Evolutionary conservation across 2,888 invertebrate species (phyloP), one percentile per base, ranked within the genome.

Genomic region (Oxyteleia sp.): DNA sequence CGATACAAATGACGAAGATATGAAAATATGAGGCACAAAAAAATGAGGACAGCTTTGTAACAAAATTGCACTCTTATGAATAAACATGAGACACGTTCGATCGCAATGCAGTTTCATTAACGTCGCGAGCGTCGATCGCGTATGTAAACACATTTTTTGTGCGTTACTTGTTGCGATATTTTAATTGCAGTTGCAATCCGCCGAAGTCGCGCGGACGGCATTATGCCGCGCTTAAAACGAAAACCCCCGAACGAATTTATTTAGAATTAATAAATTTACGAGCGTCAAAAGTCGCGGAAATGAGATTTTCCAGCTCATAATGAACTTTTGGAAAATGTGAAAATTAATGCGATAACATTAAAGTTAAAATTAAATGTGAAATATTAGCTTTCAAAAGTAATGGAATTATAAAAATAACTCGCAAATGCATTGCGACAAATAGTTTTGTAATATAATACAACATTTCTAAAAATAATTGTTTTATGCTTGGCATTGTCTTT

Each of bases 201-300:
- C 43, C 43, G 55, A 68, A 51, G 41, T 66, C 38, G 43, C 43
- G n/a, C 20, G 10, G 32, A 10, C 32, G 32, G 8, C 10, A 32
- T 32, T 32, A 32, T 32, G 32, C 10, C 10, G 11, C 43, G 11
- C 15, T 59, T 45, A 13, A 32, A 18, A 11, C 18, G 47, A 29
- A 47, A 47, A 32, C 7, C 20, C n/a, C 41, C 13, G 32, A 3
- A 26, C 29, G 45, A 15, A 57, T 55, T 23, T 47, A 38, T 55
- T 68, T 43, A 7, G 43, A 61, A 72, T 71, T 41, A 59, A 71
- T 71, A 38, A 59, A 71, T 71, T 71, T 38, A 26, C 16, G 26
- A n/a, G 32, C 59, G 72, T 51, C 61, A 61, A 43, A 74, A 63
- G 51, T 63, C 72, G 35, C 57, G 26, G 32, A 74, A 57, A 69